Conservation (phyloP, 1,140 invertebrate species). For the Drosophila albomicans region DNA sequence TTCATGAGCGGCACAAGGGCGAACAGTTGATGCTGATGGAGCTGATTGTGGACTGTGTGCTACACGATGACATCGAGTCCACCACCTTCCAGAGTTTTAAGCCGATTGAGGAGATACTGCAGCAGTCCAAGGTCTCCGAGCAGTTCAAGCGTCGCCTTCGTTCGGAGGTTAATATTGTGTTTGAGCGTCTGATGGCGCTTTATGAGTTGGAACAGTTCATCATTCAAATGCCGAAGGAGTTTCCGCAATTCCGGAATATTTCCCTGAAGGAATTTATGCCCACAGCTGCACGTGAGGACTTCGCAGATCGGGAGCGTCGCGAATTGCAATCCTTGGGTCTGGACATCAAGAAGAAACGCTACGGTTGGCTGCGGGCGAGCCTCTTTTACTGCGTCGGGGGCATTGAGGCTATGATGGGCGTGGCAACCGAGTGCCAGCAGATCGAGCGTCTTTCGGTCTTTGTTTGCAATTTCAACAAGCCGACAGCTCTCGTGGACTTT, state of each 20-base stretch:
- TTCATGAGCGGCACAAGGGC: slow-evolving; percentile 65
- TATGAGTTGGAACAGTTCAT: slow-evolving; percentile 79
- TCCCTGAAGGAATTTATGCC: slow-evolving; percentile 64
- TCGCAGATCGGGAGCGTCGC: slow-evolving; percentile 47
- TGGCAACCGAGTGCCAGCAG: slow-evolving; percentile 65
- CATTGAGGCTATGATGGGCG: slow-evolving; percentile 72
- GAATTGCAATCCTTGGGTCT: slow-evolving; percentile 50
- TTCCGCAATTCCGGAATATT: slow-evolving; percentile 65
- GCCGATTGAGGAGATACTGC: slow-evolving; percentile 58
- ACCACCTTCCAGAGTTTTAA: slow-evolving; percentile 62
- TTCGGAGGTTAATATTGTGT: slow-evolving; percentile 71
- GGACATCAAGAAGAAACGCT: slow-evolving; percentile 47
- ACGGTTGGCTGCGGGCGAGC: slow-evolving; percentile 44
- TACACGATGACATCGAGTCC: slow-evolving; percentile 70
- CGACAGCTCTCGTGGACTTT: slow-evolving; percentile 63
- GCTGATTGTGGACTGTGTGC: slow-evolving; percentile 77
- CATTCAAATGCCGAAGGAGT: slow-evolving; percentile 75
- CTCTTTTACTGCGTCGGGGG: slow-evolving; percentile 70
- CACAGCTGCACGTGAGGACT: slow-evolving; percentile 32
- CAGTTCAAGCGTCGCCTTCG: slow-evolving; percentile 62
- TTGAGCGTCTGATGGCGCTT: slow-evolving; percentile 76
- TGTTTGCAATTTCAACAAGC: slow-evolving; percentile 64
- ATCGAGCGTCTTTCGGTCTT: slow-evolving; percentile 70
- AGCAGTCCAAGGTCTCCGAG: slow-evolving; percentile 43
- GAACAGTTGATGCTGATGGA: slow-evolving; percentile 77